Evolutionary conservation across 2,888 invertebrate species (phyloP).

Genomic region (Drosophila borealis): DNA sequence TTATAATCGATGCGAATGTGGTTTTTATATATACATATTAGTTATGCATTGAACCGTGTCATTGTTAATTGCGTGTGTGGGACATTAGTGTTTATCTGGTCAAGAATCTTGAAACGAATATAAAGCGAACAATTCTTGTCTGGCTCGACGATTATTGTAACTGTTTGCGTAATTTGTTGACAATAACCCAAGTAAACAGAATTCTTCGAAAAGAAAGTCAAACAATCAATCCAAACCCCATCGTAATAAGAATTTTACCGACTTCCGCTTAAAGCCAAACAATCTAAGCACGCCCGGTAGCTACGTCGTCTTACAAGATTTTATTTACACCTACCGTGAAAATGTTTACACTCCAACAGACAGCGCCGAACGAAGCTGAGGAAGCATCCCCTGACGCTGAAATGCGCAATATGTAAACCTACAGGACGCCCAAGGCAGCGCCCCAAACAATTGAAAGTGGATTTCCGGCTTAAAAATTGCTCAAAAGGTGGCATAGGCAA

Average conservation of each 20-base stretch:
- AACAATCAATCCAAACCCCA: constrained; percentile 43
- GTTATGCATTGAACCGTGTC: constrained; percentile 5
- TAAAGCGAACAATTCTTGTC: constrained; percentile 1
- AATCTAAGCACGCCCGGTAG: constrained; percentile 29
- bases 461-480: constrained; percentile 77
- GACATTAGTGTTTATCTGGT: constrained; percentile 33
- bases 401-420: constrained; percentile 77
- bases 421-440: constrained; percentile 66
- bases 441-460: constrained; percentile 82
- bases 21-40: neutral
- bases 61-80: constrained; percentile 7
- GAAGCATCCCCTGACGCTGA: constrained; percentile 26
- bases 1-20: constrained; percentile 19
- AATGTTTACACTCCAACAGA: constrained; percentile 80
- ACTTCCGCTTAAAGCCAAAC: constrained; percentile 58
- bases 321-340: constrained; percentile 79
- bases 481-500: constrained; percentile 49
- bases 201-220: constrained; percentile 26
- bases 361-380: constrained; percentile 38
- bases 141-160: constrained; percentile 20
- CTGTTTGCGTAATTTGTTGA: constrained; percentile 47
- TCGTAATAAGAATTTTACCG: constrained; percentile 55
- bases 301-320: constrained; percentile 67
- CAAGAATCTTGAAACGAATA: constrained; percentile 8
- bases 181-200: constrained; percentile 37